Base-by-base conservation (phyloP, 2,113 vertebrate genomes). In the Psittacara wagleri region DNA sequence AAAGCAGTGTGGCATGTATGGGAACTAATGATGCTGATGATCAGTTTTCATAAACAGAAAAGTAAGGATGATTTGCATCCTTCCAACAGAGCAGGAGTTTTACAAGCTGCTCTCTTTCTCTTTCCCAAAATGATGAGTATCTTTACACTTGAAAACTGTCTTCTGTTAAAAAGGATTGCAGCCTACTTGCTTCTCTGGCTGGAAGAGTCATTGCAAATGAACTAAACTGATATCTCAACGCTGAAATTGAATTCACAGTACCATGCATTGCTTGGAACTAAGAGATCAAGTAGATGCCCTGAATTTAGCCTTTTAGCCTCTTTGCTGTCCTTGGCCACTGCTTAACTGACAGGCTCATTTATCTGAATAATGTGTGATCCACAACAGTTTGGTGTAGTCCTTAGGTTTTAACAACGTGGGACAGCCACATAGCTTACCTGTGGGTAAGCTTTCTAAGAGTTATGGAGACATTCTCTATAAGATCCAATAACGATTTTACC, bases 11-110 rank as follows among this genome's bases (percentile, higher is more conserved):
- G 72, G 39, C 44, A 35, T 51, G 39, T 83, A 80, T 55, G 66
- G 20, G 41, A 94, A 93, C 72, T 70, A 96, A 93, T 79, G 64
- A 92, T 62, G 83, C 31, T 87, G 83, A 92, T 74, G 43, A 64
- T 95, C 81, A 66, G 70, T 43, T 91, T 94, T 88, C 74, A 95
- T 3, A 48, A 69, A 82, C 57, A 80, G 78, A 73, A 95, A 74
- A 86, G 67, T 27, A 90, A 92, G 76, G 79, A 73, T 48, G 69
- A 83, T 95, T 86, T 95, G 35, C 57, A 76, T 70, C 31, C 64
- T 64, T 81, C 66, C 39, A 94, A 48, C n/a, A 73, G 17, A 73
- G 61, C 43, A 77, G 25, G 44, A 88, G 39, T 77, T 43, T 64
- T 77, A 46, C 11, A 70, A 78, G 77, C 55, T 75, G n/a, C 59